A percentile compares a stretch with the other conserved stretches of the same genome.
phyloP scores from a whole-genome alignment of 2,888 invertebrate genomes.

The Adelphocoris suturalis region DNA sequence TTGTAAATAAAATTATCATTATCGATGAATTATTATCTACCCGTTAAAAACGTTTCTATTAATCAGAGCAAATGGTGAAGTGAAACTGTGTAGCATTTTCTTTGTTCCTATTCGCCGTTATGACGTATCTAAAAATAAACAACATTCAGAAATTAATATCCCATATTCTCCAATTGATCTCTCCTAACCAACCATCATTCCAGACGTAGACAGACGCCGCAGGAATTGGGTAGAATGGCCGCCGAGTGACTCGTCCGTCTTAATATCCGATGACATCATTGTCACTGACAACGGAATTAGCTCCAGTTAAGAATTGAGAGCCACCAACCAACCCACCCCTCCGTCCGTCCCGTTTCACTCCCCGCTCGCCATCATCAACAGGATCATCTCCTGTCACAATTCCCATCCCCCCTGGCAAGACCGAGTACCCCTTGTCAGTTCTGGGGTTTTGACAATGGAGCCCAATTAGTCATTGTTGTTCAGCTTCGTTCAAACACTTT shows the following conservation, averaged over 20 bases:
- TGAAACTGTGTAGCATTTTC: too few species aligned
- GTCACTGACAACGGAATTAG: slow-evolving; percentile 64
- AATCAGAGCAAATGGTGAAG: too few species aligned
- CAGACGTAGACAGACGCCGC: neutral
- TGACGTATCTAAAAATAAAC: neutral
- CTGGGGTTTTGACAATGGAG: slow-evolving; percentile 51
- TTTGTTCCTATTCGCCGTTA: neutral
- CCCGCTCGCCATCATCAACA: slow-evolving; percentile 46
- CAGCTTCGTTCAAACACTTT: slow-evolving; percentile 9
- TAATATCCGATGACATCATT: slow-evolving; percentile 63
- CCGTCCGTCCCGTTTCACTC: neutral
- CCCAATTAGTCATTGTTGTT: slow-evolving; percentile 47
- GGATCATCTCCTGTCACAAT: slow-evolving; percentile 64
- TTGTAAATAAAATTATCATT: too few species aligned
- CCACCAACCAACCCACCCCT: neutral
- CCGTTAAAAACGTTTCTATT: too few species aligned
- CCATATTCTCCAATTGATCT: neutral
- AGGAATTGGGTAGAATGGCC: neutral
- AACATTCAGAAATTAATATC: neutral
- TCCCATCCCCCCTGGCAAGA: slow-evolving; percentile 16
- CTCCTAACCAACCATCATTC: neutral
- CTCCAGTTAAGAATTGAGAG: slow-evolving; percentile 55
- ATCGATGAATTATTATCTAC: too few species aligned
- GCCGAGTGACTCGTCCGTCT: slow-evolving; percentile 36
- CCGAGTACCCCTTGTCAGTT: slow-evolving; percentile 24